Conservation (phyloP, 2,888 invertebrate genomes). For the Malachius bipustulatus region DNA sequence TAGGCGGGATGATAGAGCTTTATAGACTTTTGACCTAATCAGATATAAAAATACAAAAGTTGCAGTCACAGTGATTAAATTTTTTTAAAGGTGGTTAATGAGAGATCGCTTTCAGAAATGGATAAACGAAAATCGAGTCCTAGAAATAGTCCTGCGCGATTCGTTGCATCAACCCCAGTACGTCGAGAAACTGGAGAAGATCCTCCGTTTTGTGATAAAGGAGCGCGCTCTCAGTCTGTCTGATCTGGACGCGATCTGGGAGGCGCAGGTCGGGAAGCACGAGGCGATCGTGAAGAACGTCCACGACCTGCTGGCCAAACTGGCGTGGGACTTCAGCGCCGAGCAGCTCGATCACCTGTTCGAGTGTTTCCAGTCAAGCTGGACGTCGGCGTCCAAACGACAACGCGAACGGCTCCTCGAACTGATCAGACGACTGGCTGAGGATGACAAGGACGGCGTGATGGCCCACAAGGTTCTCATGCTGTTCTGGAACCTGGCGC, state of each 20-base stretch:
- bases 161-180: conserved; percentile 96
- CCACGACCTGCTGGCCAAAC: conserved; percentile 87
- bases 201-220: conserved; percentile 92
- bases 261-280: conserved; percentile 93
- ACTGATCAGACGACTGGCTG: conserved; percentile 85
- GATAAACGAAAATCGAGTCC: conserved; percentile 91
- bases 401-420: conserved; percentile 92
- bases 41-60: too few species aligned
- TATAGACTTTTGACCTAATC: too few species aligned
- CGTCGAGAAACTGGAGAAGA: conserved; percentile 95
- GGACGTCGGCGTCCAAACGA: conserved; percentile 92
- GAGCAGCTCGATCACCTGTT: conserved; percentile 95
- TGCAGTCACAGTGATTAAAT: too few species aligned
- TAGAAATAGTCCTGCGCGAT: conserved; percentile 89
- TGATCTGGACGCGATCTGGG: conserved; percentile 94
- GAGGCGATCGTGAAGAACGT: conserved; percentile 98
- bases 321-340: conserved; percentile 97
- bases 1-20: too few species aligned
- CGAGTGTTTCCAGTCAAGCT: conserved; percentile 87
- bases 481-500: conserved; percentile 92
- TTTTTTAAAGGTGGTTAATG: too few species aligned
- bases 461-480: conserved; percentile 97
- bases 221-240: conserved; percentile 77
- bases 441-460: conserved; percentile 97
- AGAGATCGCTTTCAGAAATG: conserved; percentile 64